Evolutionary conservation across 2,888 invertebrate genomes (phyloP).

Genomic region (Crepidodera aurea): DNA sequence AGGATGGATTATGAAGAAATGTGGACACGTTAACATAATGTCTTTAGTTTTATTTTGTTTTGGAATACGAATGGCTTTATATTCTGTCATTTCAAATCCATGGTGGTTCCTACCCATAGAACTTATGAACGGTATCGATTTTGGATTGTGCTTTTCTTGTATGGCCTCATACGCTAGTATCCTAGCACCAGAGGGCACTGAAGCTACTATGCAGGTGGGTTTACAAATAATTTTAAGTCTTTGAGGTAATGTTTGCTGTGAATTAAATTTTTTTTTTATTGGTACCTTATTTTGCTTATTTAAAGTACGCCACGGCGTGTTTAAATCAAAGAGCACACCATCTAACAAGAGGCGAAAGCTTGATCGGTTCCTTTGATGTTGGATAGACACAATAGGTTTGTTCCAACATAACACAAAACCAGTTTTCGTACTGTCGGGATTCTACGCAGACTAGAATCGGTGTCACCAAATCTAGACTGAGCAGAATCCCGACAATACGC

Average conservation of each 20-base stretch:
- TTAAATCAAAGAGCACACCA: no score
- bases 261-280: not conserved
- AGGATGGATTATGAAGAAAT: conserved; percentile 76
- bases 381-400: not conserved
- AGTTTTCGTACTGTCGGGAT: not conserved
- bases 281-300: no score
- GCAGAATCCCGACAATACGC: no score
- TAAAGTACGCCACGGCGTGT: no score
- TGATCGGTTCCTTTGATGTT: no score
- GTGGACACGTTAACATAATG: conserved; percentile 86
- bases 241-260: not conserved
- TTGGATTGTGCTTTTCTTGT: conserved; percentile 86
- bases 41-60: conserved; percentile 81
- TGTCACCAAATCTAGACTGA: no score
- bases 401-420: no score
- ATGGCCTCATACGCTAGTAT: conserved; percentile 89
- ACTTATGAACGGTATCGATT: conserved; percentile 85
- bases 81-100: conserved; percentile 80
- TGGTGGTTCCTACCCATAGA: conserved; percentile 90
- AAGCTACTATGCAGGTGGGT: conserved; percentile 83
- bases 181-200: conserved; percentile 83
- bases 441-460: no score
- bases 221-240: not conserved
- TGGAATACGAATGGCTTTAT: conserved; percentile 81
- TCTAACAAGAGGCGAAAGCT: no score